These are phyloP conservation scores for Bubo bubo DNA, from an alignment of 2,113 vertebrate species.

Conservation along the genomic window DNA sequence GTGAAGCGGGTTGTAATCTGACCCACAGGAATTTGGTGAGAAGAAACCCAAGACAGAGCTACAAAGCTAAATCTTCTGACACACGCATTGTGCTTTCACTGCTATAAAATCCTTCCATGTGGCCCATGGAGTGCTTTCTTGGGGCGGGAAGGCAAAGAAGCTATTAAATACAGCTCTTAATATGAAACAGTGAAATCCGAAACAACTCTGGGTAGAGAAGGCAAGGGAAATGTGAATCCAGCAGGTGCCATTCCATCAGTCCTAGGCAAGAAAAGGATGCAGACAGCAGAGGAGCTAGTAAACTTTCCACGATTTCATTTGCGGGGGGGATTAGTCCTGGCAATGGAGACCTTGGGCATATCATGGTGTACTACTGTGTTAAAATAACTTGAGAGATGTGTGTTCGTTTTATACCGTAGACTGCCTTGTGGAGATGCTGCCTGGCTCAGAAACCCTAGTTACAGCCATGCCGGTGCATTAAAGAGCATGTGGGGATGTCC, in stretches of 20 bases:
- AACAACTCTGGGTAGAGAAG: not conserved
- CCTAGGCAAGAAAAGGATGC: not conserved
- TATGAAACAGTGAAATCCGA: not conserved
- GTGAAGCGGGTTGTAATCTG: not conserved
- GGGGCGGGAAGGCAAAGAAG: not conserved
- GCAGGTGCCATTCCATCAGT: not conserved
- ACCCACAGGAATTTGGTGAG: not conserved
- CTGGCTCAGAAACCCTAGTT: not conserved
- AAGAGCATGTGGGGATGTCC: rapidly evolving
- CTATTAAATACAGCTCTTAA: not conserved
- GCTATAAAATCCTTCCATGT: not conserved
- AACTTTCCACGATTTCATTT: not conserved
- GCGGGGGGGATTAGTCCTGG: not conserved
- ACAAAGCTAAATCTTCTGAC: not conserved
- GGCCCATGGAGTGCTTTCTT: not conserved
- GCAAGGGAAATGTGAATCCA: not conserved
- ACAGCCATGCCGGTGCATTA: not conserved
- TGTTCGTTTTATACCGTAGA: not conserved
- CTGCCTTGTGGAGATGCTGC: not conserved
- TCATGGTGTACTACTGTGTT: not conserved
- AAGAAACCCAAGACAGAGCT: not conserved
- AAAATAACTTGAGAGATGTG: not conserved
- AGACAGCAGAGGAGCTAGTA: not conserved
- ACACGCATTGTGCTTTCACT: not conserved
- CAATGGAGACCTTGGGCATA: not conserved